Evolutionary conservation across 2,888 invertebrate genomes (phyloP), one percentile per base, ranked within the genome.

Genomic region (Pachydiplax longipennis): DNA sequence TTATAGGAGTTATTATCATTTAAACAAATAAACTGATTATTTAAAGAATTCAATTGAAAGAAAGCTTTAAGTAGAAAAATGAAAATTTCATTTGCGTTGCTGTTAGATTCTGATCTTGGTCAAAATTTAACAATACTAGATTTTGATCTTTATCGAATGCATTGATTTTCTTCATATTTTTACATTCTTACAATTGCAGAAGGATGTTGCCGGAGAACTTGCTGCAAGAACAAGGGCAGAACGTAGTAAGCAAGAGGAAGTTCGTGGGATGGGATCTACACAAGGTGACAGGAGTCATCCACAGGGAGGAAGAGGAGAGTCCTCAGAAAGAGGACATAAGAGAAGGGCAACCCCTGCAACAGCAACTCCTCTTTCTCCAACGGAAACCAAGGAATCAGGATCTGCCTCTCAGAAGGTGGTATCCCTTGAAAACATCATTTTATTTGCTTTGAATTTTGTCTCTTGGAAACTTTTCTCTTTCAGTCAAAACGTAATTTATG

Each of bases 161-260:
- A 10, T 6, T 44, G 10, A 8, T 44, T 4, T 44, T 25, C n/a
- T 73, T 25, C 25, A 31, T 15, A 73, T 73, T 73, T 73, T 73
- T 12, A 31, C 31, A 25, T 73, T 31, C 90, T 91, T 91, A 90
- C 90, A 91, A 92, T 92, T 94, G 73, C 93, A 97, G 96, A 96
- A 96, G 93, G 97, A 98, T 93, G 95, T 98, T 31, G 96, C 97
- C 0, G 95, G 96, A 81, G 97, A 97, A 93, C 93, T 97, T 92
- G 96, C 97, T 4, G 95, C 96, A 37, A 95, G 96, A 91, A 96
- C 97, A 81, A 96, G 96, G 92, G 96, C 96, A 2, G 97, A 97
- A 93, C 95, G 97, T 80, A 96, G 94, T 91, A 97, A 97, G 93
- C 96, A 96, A 92, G 96, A 96, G 92, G 96, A 96, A 92, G 95